phyloP scores from a whole-genome alignment of 92 coral and sea anemone species.

The Anthopleura xanthogrammica region DNA sequence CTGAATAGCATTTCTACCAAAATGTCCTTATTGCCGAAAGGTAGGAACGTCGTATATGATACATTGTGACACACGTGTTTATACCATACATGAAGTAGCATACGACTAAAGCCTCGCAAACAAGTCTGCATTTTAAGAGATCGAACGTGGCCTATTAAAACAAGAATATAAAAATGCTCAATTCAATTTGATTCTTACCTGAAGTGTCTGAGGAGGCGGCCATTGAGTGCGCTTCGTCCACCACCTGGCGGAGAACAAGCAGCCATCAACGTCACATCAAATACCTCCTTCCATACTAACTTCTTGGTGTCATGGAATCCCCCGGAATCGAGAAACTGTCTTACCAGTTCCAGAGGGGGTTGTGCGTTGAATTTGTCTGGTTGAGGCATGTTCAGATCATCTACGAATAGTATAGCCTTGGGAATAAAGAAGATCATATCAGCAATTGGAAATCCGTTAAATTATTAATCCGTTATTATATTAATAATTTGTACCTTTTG shows the following conservation, averaged over 20 bases:
- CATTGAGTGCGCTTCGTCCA: slow-evolving; percentile 76
- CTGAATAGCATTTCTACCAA: too few species aligned
- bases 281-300: slow-evolving; percentile 85
- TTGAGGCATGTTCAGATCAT: slow-evolving; percentile 98
- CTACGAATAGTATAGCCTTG: slow-evolving; percentile 81
- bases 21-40: too few species aligned
- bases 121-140: too few species aligned
- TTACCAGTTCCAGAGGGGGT: slow-evolving; percentile 90
- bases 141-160: too few species aligned
- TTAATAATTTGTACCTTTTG: slow-evolving; percentile 59
- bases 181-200: slow-evolving; percentile 49
- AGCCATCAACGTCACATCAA: slow-evolving; percentile 82
- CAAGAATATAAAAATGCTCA: too few species aligned
- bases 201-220: slow-evolving; percentile 82
- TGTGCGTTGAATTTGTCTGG: slow-evolving; percentile 88
- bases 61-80: too few species aligned
- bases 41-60: too few species aligned
- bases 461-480: too few species aligned
- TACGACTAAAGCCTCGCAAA: too few species aligned
- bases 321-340: slow-evolving; percentile 86
- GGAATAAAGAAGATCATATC: not conserved
- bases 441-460: not conserved
- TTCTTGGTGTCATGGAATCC: slow-evolving; percentile 92
- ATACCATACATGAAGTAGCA: too few species aligned
- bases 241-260: slow-evolving; percentile 99